phyloP scores from a whole-genome alignment of 2,113 vertebrate species.

The Sinocyclocheilus grahami region DNA sequence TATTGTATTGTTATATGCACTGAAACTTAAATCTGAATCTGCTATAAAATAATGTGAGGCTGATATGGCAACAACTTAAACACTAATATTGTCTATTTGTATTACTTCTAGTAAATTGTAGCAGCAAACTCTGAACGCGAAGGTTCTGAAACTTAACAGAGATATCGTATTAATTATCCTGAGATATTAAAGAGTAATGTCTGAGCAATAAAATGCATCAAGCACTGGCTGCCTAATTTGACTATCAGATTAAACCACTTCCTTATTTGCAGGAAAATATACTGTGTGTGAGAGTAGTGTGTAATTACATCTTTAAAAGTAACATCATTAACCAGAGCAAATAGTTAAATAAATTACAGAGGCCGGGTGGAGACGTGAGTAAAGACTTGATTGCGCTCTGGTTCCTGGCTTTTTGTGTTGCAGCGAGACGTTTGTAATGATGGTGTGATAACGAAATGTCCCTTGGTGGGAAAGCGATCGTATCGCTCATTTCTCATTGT shows the following conservation, averaged over 20 bases:
- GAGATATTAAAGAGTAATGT: background rate
- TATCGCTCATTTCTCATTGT: slow-evolving; percentile 66
- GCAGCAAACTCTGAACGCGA: background rate
- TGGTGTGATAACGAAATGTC: slow-evolving; percentile 56
- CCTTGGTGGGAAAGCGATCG: slow-evolving; percentile 64
- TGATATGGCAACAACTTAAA: background rate
- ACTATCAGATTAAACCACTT: slow-evolving; percentile 27
- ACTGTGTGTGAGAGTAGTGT: slow-evolving; percentile 7
- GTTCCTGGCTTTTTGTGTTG: slow-evolving; percentile 58
- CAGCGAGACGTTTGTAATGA: slow-evolving; percentile 53
- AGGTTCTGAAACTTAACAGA: background rate
- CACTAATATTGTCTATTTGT: background rate
- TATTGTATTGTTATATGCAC: background rate
- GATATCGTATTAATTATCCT: background rate
- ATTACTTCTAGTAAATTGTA: background rate
- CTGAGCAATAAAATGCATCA: background rate
- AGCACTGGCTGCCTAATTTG: background rate
- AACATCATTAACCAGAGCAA: slow-evolving; percentile 55
- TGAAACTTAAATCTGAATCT: background rate
- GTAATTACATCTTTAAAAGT: slow-evolving; percentile 60
- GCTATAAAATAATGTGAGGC: background rate
- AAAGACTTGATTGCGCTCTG: slow-evolving; percentile 53
- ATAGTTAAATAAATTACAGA: slow-evolving; percentile 57
- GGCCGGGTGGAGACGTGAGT: slow-evolving; percentile 8
- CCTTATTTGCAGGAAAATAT: slow-evolving; percentile 37